Evolutionary conservation across 2,888 invertebrate genomes (phyloP).

Genomic region (Ophonus ardosiacus): DNA sequence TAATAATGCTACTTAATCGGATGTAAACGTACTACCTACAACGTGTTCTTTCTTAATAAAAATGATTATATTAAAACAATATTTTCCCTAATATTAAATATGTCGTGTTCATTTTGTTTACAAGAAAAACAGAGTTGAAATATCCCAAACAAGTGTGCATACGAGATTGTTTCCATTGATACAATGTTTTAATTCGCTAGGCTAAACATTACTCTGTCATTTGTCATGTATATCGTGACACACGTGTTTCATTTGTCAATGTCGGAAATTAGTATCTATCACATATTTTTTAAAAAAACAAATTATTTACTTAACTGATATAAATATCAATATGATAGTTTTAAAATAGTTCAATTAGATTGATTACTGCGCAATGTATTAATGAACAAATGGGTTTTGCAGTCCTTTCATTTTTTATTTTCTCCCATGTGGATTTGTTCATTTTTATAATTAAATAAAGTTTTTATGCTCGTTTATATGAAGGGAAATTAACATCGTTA

Average conservation of each 20-base stretch:
- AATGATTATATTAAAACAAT: not conserved
- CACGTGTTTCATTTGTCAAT: conserved; percentile 41
- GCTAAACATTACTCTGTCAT: conserved; percentile 32
- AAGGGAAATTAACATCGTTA: not conserved
- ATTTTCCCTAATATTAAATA: not conserved
- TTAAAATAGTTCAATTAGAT: conserved; percentile 24
- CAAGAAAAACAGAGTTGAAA: not conserved
- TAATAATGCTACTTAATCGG: too few relatives aligned
- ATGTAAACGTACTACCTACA: too few relatives aligned
- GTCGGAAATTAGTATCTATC: conserved; percentile 39
- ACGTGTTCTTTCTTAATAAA: not conserved
- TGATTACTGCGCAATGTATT: not conserved
- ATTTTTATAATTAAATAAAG: conserved; percentile 3
- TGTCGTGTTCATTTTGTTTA: not conserved
- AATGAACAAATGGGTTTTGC: not conserved
- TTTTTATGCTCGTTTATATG: not conserved
- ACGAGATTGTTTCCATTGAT: conserved; percentile 2
- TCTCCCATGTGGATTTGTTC: not conserved
- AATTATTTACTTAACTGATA: conserved; percentile 21
- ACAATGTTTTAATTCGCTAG: conserved; percentile 27
- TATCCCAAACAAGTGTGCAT: not conserved
- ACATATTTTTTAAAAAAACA: conserved; percentile 27
- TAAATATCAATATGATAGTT: conserved; percentile 4
- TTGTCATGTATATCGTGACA: conserved; percentile 48
- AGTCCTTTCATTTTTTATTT: conserved; percentile 6